phyloP scores from a whole-genome alignment of 1,140 invertebrate species.

The Paraescarpia echinospica region DNA sequence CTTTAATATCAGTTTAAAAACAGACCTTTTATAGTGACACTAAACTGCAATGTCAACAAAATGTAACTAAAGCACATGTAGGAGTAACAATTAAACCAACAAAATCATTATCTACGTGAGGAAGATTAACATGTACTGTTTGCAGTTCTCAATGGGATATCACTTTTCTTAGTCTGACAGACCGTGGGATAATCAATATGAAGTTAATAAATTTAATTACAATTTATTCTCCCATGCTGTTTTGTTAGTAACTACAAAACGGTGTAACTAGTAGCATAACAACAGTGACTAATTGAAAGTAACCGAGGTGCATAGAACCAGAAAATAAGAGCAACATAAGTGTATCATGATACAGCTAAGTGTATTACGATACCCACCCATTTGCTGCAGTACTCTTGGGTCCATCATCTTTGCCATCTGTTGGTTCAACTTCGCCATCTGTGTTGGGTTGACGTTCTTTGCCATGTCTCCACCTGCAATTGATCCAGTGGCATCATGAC shows the following conservation, averaged over 20 bases:
- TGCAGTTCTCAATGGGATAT: background rate
- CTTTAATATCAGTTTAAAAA: no score
- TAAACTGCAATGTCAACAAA: background rate
- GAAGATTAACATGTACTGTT: background rate
- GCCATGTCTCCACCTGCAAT: constrained; percentile 88
- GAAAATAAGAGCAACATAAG: background rate
- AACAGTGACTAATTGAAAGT: background rate
- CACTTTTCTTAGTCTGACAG: background rate
- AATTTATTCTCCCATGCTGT: no score
- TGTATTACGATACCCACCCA: constrained; percentile 65
- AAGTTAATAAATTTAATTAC: background rate
- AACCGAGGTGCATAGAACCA: constrained; percentile 11
- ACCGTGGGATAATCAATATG: background rate
- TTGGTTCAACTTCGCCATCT: constrained; percentile 99
- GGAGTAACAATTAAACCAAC: background rate
- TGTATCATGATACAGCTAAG: background rate
- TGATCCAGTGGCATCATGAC: constrained; percentile 11
- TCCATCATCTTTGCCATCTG: constrained; percentile 99
- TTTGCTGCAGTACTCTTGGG: constrained; percentile 92
- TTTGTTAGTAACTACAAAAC: no score
- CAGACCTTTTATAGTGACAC: no score
- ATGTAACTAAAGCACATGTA: background rate
- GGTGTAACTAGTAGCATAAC: no score
- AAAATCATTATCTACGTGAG: background rate
- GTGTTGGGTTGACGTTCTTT: constrained; percentile 96